Evolutionary conservation across 2,888 invertebrate genomes (phyloP), one percentile per base, ranked within the genome.

Genomic region (Microplitis manilae): DNA sequence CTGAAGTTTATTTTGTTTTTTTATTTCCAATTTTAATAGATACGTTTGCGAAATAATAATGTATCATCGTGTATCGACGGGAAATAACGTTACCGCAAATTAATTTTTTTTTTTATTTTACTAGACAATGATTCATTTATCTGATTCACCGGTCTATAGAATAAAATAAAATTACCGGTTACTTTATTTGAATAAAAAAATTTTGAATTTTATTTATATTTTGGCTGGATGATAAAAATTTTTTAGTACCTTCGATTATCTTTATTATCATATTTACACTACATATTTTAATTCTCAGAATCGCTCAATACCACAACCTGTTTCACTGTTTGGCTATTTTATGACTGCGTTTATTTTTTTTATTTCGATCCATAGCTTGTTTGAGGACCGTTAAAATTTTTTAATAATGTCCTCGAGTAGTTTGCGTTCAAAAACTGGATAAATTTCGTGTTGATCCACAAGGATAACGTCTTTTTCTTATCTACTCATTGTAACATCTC

Each of bases 331-430:
- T 15, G 39, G n/a, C 40, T 15, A 68, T 68, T 40, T 68, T 39
- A 68, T n/a, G 68, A 41, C 8, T 40, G 41, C 40, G 15, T 38
- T 41, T 65, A 8, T 9, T 70, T n/a, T 65, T 30, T 38, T 9
- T 70, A 71, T 68, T 68, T 64, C 68, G 9, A 20, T 61, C 62
- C 39, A 59, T 68, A 68, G 13, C 17, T 15, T 68, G n/a, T 69
- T 40, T 62, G 59, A 64, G 40, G 50, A 67, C 30, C 4, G 17
- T 64, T 17, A 4, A 4, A 30, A 30, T 4, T 30, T 30, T 30
- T 30, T 30, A 4, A 30, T 30, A 30, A 30, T 30, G 30, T 30
- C 30, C 30, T 30, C 2, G 30, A 30, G 30, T 30, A 4, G 2
- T 30, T 30, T 4, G 30, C 30, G 30, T 30, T 30, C 2, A 30